phyloP scores from a whole-genome alignment of 2,888 invertebrate species.

The Tipula lateralis region DNA sequence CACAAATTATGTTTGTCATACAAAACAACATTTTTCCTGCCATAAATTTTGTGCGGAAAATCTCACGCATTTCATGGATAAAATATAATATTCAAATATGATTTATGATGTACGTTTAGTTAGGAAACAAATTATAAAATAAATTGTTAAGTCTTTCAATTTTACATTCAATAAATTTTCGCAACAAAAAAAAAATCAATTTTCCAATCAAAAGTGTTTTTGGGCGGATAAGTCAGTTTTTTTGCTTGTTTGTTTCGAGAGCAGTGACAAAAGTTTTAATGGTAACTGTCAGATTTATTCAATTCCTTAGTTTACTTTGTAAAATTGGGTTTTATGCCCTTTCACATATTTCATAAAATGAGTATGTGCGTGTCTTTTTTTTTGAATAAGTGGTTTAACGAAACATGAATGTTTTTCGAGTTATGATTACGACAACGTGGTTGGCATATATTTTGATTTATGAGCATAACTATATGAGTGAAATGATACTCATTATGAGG shows the following conservation, averaged over 20 bases:
- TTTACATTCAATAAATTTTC: constrained; percentile 19
- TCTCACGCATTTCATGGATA: constrained; percentile 8
- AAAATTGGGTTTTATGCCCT: not conserved
- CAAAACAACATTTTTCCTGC: not conserved
- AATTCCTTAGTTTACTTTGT: not conserved
- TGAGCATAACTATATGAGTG: too few relatives aligned
- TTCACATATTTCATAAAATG: not conserved
- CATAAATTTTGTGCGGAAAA: not conserved
- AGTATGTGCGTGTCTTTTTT: not conserved
- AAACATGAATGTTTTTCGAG: too few relatives aligned
- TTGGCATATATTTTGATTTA: too few relatives aligned
- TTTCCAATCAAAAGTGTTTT: not conserved
- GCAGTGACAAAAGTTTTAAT: not conserved
- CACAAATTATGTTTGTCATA: not conserved
- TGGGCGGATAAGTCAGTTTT: not conserved
- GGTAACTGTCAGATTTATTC: not conserved
- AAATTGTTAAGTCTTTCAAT: constrained; percentile 9
- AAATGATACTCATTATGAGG: too few relatives aligned
- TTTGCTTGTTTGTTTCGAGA: not conserved
- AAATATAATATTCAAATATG: not conserved
- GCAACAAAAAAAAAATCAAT: not conserved
- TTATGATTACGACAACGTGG: too few relatives aligned
- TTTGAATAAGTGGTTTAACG: not conserved
- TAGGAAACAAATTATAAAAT: not conserved
- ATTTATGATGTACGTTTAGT: constrained; percentile 19